These are phyloP conservation scores for Lasioglossum calceatum DNA, from an alignment of 2,888 invertebrate species.

Conservation along the genomic window DNA sequence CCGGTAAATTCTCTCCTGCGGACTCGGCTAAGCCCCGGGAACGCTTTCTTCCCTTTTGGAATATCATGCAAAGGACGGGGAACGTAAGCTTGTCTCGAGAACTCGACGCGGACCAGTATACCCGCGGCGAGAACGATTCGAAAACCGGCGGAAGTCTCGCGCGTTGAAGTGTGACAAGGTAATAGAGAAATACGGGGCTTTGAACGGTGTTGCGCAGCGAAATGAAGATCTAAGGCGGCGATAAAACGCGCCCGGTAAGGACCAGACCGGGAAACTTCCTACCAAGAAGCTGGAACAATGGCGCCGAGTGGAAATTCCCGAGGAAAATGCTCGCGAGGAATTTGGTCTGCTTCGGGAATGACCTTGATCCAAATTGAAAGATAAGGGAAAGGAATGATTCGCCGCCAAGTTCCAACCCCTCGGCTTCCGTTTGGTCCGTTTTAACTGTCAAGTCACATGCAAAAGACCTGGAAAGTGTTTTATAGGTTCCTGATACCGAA, in stretches of 20 bases:
- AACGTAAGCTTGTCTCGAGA: not conserved
- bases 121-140: constrained; percentile 9
- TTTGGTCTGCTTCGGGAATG: not conserved
- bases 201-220: constrained; percentile 15
- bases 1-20: not conserved
- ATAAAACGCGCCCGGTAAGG: constrained; percentile 5
- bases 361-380: not conserved
- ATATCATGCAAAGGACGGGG: not conserved
- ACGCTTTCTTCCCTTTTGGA: not conserved
- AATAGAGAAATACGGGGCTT: constrained; percentile 19
- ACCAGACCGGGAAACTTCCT: not conserved
- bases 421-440: not conserved
- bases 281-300: not conserved
- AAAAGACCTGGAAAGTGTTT: not conserved
- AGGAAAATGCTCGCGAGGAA: not conserved
- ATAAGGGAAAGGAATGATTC: not conserved
- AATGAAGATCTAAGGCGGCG: constrained; percentile 21
- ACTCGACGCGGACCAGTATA: not conserved
- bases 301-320: not conserved
- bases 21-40: not conserved
- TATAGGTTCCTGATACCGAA: not conserved
- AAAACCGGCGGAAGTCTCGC: constrained; percentile 8
- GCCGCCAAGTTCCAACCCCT: not conserved
- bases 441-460: not conserved
- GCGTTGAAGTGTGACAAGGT: constrained; percentile 13